Base-by-base conservation (phyloP, 2,113 vertebrate genomes). In the Brachypodius melanocephalos region DNA sequence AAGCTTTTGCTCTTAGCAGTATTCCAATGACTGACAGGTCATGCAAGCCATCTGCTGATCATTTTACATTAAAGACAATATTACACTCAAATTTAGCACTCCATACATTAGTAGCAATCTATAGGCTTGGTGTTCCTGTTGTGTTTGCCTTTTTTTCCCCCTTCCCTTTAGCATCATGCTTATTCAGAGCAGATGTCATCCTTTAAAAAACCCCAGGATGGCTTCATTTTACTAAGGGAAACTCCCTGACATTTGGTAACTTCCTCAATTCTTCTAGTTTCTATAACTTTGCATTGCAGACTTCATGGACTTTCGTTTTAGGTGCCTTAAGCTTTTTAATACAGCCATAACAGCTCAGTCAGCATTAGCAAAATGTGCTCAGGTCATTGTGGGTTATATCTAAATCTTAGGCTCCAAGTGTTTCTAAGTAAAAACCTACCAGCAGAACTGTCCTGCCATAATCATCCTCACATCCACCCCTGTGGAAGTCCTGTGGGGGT, bases 161-260 rank as follows among this genome's bases (percentile, higher is more conserved):
- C 26, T 22, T 28, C 3, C 13, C 31, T 10, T 36, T 36, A 61
- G 32, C 24, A 48, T 81, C 26, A 25, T 71, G 58, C 63, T 80
- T 95, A 85, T 51, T 93, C 58, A 74, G 32, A 89, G 51, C 58
- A 80, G 73, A 87, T 85, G 63, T 49, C 45, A 48, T 55, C 8
- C 11, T 45, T 31, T 61, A 40, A 73, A 72, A 59, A 76, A 2
- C 25, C 24, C 43, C 46, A 82, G 58, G 43, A 82, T 72, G 48
- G 61, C 72, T 94, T 89, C 17, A 69, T 91, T 93, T 88, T 90
- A 45, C 40, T 38, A 17, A 65, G 28, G 66, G 48, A 75, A 96
- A 88, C 29, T 54, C 68, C 75, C 58, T 69, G 61, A 32, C 43
- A 8, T 51, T 90, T 84, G 18, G 9, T 74, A 66, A 52, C 28